Evolutionary conservation across 2,113 vertebrate species (phyloP).

Genomic region (Cephalopterus ornatus): DNA sequence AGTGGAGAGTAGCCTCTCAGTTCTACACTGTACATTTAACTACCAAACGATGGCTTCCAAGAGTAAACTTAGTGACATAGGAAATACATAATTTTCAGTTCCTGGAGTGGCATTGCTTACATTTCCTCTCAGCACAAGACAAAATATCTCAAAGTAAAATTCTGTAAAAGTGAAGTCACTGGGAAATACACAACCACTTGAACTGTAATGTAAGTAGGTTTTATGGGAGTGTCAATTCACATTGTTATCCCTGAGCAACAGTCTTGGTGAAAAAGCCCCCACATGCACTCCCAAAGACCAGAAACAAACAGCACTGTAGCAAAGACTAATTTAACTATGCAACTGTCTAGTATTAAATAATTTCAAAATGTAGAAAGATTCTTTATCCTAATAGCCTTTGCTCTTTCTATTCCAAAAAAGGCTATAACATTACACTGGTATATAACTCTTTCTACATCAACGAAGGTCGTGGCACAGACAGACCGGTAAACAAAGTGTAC

Average conservation of each 20-base stretch:
- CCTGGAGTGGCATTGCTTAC: not conserved
- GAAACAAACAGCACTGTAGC: not conserved
- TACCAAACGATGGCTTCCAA: not conserved
- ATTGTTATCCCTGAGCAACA: not conserved
- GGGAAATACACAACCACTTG: not conserved
- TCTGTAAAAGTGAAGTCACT: not conserved
- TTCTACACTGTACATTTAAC: not conserved
- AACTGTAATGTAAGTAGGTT: not conserved
- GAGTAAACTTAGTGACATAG: not conserved
- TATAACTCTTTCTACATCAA: not conserved
- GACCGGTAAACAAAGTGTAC: not conserved
- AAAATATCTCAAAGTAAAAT: not conserved
- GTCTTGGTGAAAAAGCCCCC: not conserved
- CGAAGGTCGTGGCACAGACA: not conserved
- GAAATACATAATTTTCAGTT: not conserved
- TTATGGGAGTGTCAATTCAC: not conserved
- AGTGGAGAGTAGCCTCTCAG: not conserved
- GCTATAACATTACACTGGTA: not conserved
- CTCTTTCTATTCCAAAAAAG: not conserved
- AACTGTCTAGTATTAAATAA: not conserved
- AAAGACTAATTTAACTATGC: not conserved
- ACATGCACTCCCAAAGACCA: not conserved
- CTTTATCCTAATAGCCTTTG: not conserved
- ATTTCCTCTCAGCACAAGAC: not conserved
- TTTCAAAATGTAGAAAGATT: not conserved